phyloP scores from a whole-genome alignment of 2,888 invertebrate species.

The Steinernema hermaphroditum region DNA sequence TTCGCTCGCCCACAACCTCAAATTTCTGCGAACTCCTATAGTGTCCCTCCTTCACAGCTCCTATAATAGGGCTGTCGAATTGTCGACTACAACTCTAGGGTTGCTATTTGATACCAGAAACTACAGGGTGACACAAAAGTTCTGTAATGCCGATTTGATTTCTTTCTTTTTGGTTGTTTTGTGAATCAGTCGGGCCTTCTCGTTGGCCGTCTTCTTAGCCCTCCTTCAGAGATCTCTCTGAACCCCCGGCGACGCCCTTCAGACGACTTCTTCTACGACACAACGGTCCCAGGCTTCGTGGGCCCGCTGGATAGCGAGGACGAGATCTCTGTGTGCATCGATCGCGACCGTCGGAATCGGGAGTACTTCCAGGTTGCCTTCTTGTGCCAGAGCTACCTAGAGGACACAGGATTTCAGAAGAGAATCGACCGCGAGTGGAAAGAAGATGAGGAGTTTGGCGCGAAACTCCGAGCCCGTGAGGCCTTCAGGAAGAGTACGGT shows the following conservation, averaged over 20 bases:
- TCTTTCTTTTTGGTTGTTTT: no score
- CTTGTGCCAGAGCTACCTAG: not conserved
- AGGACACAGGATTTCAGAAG: not conserved
- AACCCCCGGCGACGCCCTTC: slow-evolving; percentile 3
- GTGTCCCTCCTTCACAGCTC: no score
- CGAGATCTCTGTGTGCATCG: not conserved
- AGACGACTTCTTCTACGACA: slow-evolving; percentile 12
- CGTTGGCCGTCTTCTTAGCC: no score
- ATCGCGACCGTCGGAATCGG: not conserved
- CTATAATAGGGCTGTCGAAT: no score
- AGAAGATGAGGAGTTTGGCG: not conserved
- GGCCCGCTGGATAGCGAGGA: not conserved
- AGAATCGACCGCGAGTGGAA: slow-evolving; percentile 1
- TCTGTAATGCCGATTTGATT: no score
- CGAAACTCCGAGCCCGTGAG: not conserved
- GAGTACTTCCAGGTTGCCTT: not conserved
- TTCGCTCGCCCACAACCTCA: no score
- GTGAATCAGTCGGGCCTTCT: no score
- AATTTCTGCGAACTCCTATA: no score
- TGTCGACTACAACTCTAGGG: no score
- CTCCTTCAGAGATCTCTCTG: not conserved
- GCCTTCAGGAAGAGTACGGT: not conserved
- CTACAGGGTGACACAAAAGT: no score
- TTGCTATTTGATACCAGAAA: no score
- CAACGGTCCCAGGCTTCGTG: not conserved